Evolutionary conservation across 2,113 vertebrate species (phyloP).

Genomic region (Xenus cinereus): DNA sequence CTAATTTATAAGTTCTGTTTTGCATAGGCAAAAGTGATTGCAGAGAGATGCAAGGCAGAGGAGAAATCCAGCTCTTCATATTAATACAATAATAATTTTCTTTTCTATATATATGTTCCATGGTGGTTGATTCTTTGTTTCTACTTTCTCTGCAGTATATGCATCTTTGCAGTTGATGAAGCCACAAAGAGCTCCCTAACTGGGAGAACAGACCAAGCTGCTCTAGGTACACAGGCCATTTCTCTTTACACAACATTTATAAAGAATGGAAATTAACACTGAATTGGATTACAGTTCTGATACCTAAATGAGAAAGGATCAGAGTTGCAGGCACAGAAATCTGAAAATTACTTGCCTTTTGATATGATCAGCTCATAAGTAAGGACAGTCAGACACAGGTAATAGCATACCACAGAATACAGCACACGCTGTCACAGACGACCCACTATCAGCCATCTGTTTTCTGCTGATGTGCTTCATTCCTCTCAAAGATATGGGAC

Average conservation of each 20-base stretch:
- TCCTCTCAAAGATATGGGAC: not conserved
- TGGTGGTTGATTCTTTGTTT: not conserved
- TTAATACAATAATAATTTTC: not conserved
- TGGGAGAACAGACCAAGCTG: not conserved
- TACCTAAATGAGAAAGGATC: not conserved
- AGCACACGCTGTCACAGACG: not conserved
- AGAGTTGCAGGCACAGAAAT: not conserved
- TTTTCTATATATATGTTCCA: not conserved
- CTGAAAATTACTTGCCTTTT: not conserved
- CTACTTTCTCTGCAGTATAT: not conserved
- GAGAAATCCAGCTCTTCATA: not conserved
- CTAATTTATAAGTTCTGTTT: not conserved
- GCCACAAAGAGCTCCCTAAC: not conserved
- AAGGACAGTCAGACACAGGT: not conserved
- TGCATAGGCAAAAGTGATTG: not conserved
- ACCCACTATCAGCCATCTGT: not conserved
- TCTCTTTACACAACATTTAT: not conserved
- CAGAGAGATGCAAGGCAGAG: not conserved
- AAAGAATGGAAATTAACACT: not conserved
- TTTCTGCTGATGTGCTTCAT: conserved; percentile 6
- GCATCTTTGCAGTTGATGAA: not conserved
- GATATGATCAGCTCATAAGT: not conserved
- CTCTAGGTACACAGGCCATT: not conserved
- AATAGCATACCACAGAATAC: not conserved
- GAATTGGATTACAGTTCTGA: not conserved